A percentile compares a stretch with the other conserved stretches of the same genome.
Evolutionary conservation across 2,113 vertebrate genomes (phyloP).

Genomic region (Etheostoma spectabile): DNA sequence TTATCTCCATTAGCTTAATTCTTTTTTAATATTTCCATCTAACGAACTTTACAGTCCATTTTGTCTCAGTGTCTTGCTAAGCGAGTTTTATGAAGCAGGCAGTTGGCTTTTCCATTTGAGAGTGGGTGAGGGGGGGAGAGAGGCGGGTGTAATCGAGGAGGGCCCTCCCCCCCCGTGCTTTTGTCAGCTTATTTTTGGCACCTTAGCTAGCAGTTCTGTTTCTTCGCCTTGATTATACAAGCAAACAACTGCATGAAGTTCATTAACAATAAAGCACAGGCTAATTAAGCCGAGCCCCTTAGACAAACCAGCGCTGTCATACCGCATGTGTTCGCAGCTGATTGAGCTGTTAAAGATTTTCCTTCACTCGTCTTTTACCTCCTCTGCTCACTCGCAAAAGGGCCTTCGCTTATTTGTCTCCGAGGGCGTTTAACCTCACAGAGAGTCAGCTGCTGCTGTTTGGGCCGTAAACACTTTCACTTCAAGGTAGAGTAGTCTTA

Average conservation of each 20-base stretch:
- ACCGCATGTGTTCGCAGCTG: conserved; percentile 91
- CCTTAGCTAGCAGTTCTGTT: conserved; percentile 99
- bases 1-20: conserved; percentile 99
- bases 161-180: conserved; percentile 84
- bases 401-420: conserved; percentile 76
- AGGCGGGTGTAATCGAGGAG: too few relatives aligned
- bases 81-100: conserved; percentile 99
- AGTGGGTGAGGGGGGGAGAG: conserved; percentile 82
- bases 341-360: conserved; percentile 93
- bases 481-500: conserved; percentile 56
- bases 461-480: conserved; percentile 55
- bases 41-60: conserved; percentile 99
- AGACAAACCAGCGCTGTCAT: conserved; percentile 96
- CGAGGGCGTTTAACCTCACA: conserved; percentile 47
- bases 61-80: conserved; percentile 99
- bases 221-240: conserved; percentile 99
- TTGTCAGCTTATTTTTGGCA: conserved; percentile 99
- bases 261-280: conserved; percentile 99
- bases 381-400: conserved; percentile 55
- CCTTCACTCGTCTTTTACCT: conserved; percentile 75
- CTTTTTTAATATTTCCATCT: conserved; percentile 99
- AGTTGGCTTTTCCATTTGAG: conserved; percentile 99
- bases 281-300: conserved; percentile 99
- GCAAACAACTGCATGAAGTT: conserved; percentile 99
- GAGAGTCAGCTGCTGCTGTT: conserved; percentile 47